Evolutionary conservation across 2,113 vertebrate species (phyloP).

Genomic region (Rhabdomys dilectus): DNA sequence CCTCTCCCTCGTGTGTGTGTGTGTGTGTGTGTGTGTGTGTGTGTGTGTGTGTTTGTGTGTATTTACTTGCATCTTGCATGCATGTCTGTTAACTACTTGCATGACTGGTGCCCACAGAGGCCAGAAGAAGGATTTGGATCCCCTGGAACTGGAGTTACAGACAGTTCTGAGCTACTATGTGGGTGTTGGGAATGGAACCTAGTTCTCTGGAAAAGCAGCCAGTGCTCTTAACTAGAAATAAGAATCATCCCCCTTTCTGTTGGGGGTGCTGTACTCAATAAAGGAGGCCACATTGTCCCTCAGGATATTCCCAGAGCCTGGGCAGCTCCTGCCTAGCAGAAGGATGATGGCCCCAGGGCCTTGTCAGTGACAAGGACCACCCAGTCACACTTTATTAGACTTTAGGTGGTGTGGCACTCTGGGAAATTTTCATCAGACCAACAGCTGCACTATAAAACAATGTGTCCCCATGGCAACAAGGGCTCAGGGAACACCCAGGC

Average conservation of each 20-base stretch:
- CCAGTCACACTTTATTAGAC: fast-evolving
- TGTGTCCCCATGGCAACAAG: background rate
- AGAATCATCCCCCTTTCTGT: background rate
- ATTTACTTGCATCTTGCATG: background rate
- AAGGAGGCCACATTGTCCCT: too few relatives aligned
- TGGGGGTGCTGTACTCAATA: background rate
- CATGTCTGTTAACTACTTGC: background rate
- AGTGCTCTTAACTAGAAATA: background rate
- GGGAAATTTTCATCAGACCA: background rate
- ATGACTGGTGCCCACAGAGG: background rate
- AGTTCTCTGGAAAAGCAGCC: background rate
- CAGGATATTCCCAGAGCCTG: too few relatives aligned
- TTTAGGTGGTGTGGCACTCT: background rate
- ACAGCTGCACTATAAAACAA: background rate
- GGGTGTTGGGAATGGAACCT: background rate
- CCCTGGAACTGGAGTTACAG: background rate
- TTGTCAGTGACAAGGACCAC: too few relatives aligned
- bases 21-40: background rate
- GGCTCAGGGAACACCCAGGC: background rate
- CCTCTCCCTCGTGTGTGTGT: background rate
- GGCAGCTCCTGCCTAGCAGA: background rate
- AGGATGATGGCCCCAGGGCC: background rate
- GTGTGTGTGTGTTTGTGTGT: background rate
- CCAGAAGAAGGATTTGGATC: background rate
- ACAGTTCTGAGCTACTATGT: background rate